A percentile compares a stretch with the other conserved stretches of the same genome.
Conservation (phyloP, 2,797 vertebrate genomes). For the Semaprochilodus insignis region DNA sequence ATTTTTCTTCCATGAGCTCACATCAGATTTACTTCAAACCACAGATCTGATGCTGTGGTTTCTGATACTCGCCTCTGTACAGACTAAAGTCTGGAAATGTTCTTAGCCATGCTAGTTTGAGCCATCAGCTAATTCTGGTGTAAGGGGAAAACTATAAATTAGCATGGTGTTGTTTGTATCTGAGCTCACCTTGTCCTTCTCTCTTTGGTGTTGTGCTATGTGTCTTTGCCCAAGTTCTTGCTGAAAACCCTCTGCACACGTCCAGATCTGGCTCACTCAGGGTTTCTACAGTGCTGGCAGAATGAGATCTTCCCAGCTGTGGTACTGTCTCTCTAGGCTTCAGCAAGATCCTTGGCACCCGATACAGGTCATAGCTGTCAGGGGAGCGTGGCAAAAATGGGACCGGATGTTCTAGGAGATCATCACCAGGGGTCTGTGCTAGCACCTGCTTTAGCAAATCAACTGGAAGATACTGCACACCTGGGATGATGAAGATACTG, state of each 20-base stretch:
- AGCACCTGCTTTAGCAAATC: constrained; percentile 47
- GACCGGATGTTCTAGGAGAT: constrained; percentile 55
- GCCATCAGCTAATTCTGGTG: too few species aligned
- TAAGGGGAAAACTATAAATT: too few species aligned
- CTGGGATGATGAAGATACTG: constrained; percentile 68
- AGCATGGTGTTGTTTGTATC: background rate
- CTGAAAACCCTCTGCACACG: background rate
- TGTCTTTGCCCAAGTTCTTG: too few species aligned
- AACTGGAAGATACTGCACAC: constrained; percentile 60
- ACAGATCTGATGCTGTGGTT: too few species aligned
- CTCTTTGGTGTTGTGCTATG: background rate
- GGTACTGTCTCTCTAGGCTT: background rate
- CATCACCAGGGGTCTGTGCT: constrained; percentile 54
- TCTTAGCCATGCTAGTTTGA: too few species aligned
- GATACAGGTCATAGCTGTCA: constrained; percentile 60
- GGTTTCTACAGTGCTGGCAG: background rate
- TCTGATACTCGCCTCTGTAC: too few species aligned
- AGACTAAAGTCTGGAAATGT: too few species aligned
- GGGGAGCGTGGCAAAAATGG: constrained; percentile 66
- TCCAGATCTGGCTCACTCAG: background rate
- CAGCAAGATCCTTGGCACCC: constrained; percentile 60
- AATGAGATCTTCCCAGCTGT: background rate
- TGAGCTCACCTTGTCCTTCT: background rate
- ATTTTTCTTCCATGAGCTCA: too few species aligned
- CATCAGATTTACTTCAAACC: too few species aligned